Evolutionary conservation across 2,888 invertebrate species (phyloP).

Genomic region (Heliconius cydno): DNA sequence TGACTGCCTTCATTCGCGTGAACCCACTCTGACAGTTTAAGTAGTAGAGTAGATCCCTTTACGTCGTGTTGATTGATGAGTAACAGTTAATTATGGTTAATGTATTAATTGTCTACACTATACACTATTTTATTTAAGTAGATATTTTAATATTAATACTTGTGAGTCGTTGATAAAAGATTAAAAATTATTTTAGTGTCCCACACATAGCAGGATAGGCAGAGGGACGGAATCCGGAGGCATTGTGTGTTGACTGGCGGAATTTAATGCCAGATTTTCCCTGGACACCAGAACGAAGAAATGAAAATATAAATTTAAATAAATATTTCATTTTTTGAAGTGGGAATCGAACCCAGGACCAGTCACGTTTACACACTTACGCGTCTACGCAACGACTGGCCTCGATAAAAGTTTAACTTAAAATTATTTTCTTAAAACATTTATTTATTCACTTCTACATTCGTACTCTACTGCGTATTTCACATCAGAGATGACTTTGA

Average conservation of each 20-base stretch:
- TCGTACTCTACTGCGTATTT: neutral
- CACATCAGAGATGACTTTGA: neutral
- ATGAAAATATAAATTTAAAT: no score
- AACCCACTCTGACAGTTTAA: conserved; percentile 35
- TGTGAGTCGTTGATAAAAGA: neutral
- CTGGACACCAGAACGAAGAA: no score
- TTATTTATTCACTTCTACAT: neutral
- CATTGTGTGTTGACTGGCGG: no score
- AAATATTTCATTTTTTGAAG: no score
- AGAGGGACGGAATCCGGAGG: no score
- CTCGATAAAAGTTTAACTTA: neutral
- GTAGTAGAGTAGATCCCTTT: conserved; percentile 36
- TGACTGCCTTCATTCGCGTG: conserved; percentile 34
- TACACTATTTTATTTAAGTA: neutral
- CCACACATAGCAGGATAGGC: no score
- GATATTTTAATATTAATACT: neutral
- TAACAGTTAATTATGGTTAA: conserved; percentile 41
- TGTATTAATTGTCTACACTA: conserved; percentile 2
- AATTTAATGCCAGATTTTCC: no score
- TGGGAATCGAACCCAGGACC: no score
- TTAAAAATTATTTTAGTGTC: no score
- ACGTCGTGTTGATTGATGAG: conserved; percentile 42
- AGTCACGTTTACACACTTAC: no score
- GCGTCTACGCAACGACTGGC: no score
- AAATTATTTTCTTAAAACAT: neutral